phyloP scores from a whole-genome alignment of 2,888 invertebrate species.

The Mellilla xanthometata region DNA sequence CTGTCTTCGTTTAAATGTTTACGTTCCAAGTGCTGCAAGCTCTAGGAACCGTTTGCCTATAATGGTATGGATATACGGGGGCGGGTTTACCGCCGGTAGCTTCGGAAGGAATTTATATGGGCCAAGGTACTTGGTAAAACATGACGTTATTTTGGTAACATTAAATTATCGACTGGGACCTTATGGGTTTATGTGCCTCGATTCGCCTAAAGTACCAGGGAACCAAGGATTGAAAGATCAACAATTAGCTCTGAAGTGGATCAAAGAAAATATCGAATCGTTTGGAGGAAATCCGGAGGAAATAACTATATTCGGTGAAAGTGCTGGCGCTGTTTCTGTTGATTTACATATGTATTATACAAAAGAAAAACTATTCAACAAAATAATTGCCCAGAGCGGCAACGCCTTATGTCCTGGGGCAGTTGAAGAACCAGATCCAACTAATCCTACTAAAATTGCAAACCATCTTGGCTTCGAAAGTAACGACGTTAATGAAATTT shows the following conservation, averaged over 20 bases:
- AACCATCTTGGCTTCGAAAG: neutral
- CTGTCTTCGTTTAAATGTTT: slow-evolving; percentile 53
- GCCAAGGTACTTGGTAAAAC: slow-evolving; percentile 45
- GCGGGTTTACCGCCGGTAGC: slow-evolving; percentile 41
- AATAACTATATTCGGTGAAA: slow-evolving; percentile 55
- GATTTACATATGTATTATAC: slow-evolving; percentile 47
- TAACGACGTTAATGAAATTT: neutral
- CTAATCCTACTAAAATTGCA: neutral
- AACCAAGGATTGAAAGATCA: slow-evolving; percentile 64
- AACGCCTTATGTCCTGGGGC: slow-evolving; percentile 29
- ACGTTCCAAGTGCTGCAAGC: slow-evolving; percentile 47
- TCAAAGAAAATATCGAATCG: slow-evolving; percentile 51
- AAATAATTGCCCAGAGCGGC: slow-evolving; percentile 54
- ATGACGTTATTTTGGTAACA: slow-evolving; percentile 53
- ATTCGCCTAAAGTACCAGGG: slow-evolving; percentile 47
- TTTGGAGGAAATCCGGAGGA: slow-evolving; percentile 54
- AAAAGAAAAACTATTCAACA: slow-evolving; percentile 47
- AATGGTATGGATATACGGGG: slow-evolving; percentile 55
- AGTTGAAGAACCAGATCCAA: neutral
- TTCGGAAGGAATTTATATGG: slow-evolving; percentile 41
- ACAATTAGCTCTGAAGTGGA: slow-evolving; percentile 50
- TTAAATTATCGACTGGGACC: slow-evolving; percentile 58
- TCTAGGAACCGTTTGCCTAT: slow-evolving; percentile 45
- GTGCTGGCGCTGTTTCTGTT: slow-evolving; percentile 50
- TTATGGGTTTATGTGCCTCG: slow-evolving; percentile 60